Conservation (phyloP, 2,888 invertebrate species). For the Cepaea hortensis region DNA sequence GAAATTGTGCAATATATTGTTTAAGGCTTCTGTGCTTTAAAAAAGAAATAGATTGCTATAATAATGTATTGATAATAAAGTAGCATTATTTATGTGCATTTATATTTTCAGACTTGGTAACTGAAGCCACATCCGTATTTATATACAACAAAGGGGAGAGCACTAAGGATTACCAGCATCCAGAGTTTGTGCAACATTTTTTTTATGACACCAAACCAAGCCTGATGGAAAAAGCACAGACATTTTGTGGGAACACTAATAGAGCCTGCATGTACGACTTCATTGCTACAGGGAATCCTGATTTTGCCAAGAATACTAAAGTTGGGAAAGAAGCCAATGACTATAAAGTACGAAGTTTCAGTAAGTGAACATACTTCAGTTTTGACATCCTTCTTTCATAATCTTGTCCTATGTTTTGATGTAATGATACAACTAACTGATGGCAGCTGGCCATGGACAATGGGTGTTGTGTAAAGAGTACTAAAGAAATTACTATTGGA, state of each 20-base stretch:
- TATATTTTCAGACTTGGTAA: slow-evolving; percentile 49
- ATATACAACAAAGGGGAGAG: slow-evolving; percentile 47
- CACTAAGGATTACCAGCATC: slow-evolving; percentile 42
- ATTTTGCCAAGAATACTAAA: slow-evolving; percentile 48
- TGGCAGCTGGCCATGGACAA: no score
- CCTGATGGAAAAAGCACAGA: slow-evolving; percentile 22
- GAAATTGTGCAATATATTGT: no score
- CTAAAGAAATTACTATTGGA: no score
- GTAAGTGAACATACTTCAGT: not conserved
- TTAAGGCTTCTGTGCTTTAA: not conserved
- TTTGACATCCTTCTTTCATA: no score
- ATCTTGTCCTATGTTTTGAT: no score
- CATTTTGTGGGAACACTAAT: slow-evolving; percentile 48
- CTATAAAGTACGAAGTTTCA: not conserved
- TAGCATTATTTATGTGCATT: not conserved
- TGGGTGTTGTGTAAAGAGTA: no score
- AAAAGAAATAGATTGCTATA: not conserved
- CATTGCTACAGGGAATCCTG: slow-evolving; percentile 49
- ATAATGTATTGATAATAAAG: not conserved
- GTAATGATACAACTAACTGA: no score
- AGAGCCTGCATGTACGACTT: slow-evolving; percentile 57
- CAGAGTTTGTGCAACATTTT: slow-evolving; percentile 51
- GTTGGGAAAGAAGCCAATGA: not conserved
- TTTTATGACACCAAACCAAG: slow-evolving; percentile 36
- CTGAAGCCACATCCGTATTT: slow-evolving; percentile 46